These are phyloP conservation scores for Sepiola atlantica DNA, from an alignment of 2,888 invertebrate genomes.

Conservation along the genomic window DNA sequence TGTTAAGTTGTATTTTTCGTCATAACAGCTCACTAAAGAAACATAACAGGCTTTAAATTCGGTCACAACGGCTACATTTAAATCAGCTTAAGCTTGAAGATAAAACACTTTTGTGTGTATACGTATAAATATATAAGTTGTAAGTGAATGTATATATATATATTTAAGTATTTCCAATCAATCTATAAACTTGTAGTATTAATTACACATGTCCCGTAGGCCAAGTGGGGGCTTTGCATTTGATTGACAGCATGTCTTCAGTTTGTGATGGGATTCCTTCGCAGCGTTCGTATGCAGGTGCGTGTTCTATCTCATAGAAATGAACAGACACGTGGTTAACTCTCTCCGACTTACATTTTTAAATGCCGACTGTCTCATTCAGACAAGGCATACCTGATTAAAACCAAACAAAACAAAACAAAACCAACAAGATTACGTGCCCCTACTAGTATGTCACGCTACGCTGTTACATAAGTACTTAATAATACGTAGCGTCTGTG, in stretches of 20 bases:
- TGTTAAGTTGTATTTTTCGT: too few relatives aligned
- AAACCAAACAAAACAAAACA: background rate
- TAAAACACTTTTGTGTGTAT: too few relatives aligned
- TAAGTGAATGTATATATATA: background rate
- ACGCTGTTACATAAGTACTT: background rate
- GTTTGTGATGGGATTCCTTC: background rate
- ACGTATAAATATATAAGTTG: too few relatives aligned
- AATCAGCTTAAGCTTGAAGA: too few relatives aligned
- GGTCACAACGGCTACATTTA: too few relatives aligned
- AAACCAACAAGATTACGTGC: background rate
- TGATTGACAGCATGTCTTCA: background rate
- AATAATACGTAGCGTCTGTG: background rate
- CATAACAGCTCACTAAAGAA: too few relatives aligned
- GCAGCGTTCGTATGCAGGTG: background rate
- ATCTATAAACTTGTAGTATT: background rate
- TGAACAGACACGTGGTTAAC: background rate
- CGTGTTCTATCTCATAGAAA: background rate
- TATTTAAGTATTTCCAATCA: background rate
- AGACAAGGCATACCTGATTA: background rate
- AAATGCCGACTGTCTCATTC: background rate
- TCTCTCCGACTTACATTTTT: background rate
- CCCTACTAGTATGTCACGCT: background rate
- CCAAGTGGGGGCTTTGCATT: background rate
- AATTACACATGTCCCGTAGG: background rate
- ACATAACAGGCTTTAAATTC: too few relatives aligned